These are phyloP conservation scores for Paramormyrops hopkinsi DNA, from an alignment of 2,797 vertebrate genomes.

Conservation along the genomic window DNA sequence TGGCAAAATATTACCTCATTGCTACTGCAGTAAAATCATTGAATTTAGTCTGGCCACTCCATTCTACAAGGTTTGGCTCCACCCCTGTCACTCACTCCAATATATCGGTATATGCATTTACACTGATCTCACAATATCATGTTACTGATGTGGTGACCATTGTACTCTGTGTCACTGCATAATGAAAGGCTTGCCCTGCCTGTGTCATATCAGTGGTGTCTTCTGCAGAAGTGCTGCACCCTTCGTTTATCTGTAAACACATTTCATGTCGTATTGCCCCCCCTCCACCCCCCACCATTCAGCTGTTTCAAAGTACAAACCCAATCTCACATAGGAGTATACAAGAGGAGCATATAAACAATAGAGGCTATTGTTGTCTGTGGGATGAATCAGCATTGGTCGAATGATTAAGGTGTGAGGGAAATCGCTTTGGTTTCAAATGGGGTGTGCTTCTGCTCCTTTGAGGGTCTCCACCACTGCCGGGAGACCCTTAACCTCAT, in stretches of 20 bases:
- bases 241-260: not conserved
- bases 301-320: not conserved
- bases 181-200: not conserved
- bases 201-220: not conserved
- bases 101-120: too few species aligned
- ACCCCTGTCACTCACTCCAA: too few species aligned
- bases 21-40: too few species aligned
- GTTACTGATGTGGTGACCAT: not conserved
- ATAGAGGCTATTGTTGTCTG: not conserved
- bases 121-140: not conserved
- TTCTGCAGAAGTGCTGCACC: not conserved
- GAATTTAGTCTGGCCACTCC: too few species aligned
- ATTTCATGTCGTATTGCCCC: not conserved
- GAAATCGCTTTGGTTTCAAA: constrained; percentile 41
- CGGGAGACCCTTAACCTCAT: constrained; percentile 46
- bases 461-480: constrained; percentile 36
- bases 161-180: not conserved
- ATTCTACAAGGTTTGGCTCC: too few species aligned
- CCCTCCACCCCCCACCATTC: not conserved
- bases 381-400: not conserved
- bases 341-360: not conserved
- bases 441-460: constrained; percentile 30
- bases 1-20: too few species aligned
- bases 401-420: constrained; percentile 29
- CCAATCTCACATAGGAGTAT: not conserved